Evolutionary conservation across 2,888 invertebrate genomes (phyloP), one percentile per base, ranked within the genome.

Genomic region (Archips crataeganus): DNA sequence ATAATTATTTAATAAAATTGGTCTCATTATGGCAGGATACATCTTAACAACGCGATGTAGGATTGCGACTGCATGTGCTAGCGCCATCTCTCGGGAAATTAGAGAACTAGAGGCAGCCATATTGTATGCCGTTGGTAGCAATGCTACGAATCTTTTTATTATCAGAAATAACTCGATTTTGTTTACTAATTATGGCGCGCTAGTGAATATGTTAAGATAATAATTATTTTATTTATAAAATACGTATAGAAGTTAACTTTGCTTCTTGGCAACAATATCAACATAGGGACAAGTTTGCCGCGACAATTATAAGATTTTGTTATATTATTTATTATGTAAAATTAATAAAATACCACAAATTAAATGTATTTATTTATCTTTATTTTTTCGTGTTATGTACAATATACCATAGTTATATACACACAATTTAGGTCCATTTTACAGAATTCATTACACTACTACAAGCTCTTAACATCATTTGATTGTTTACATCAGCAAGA

Each of bases 361-460:
- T 69, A 15, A 69, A 45, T 73, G 59, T 72, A 36, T 63, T 76
- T 73, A 68, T 71, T 70, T 71, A 63, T 70, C 73, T 87, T 88
- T 87, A 87, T 75, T 84, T 82, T 82, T 83, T 83, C 75, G 75
- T 80, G 86, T 84, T 92, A 91, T 92, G 87, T 92, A 92, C 90
- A 92, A 80, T 85, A 82, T 86, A 83, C 75, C 74, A 79, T 82
- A 87, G 88, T 88, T 91, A 91, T 93, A 88, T 92, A 93, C 89
- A 84, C 79, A 90, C 85, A 87, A 78, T 89, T 92, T 93, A 92
- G 93, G 92, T 93, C 92, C 92, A 87, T 91, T 77, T 86, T 85
- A 86, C 81, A 84, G 81, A 82, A 85, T 82, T 23, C 32, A 57
- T 34, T 60, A 79, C 76, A 80, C 78, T 81, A 78, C 75, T 78